Evolutionary conservation across 2,797 vertebrate species (phyloP).

Genomic region (Prionace glauca): DNA sequence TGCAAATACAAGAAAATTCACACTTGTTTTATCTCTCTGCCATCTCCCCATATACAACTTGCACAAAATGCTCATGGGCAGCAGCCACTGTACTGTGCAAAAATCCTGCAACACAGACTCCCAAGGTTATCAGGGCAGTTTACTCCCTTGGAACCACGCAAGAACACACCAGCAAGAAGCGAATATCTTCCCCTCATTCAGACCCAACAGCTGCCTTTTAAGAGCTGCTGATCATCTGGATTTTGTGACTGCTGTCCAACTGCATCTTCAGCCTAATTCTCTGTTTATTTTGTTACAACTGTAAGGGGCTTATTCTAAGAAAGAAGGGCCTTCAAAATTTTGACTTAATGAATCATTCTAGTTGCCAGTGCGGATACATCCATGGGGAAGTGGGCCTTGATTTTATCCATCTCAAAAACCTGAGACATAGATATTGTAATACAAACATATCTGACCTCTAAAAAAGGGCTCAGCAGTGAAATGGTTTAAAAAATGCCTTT

Average conservation of each 20-base stretch:
- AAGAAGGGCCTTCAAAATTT: not conserved
- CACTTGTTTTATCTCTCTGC: not conserved
- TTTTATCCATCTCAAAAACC: not conserved
- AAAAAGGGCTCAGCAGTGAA: not conserved
- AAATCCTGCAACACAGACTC: not conserved
- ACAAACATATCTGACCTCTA: not conserved
- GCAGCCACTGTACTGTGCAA: not conserved
- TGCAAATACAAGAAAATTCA: not conserved
- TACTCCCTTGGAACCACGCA: not conserved
- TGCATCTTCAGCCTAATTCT: not conserved
- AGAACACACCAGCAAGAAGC: not conserved
- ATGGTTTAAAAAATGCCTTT: not conserved
- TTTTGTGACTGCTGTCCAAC: not conserved
- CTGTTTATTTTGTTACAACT: not conserved
- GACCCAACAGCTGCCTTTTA: not conserved
- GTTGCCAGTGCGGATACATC: not conserved
- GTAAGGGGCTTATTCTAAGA: not conserved
- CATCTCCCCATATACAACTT: not conserved
- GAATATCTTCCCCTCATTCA: not conserved
- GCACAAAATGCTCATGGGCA: not conserved
- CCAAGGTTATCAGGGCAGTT: not conserved
- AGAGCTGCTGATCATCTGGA: not conserved
- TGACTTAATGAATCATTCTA: not conserved
- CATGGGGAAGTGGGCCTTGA: not conserved
- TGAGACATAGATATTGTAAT: not conserved